Evolutionary conservation across 2,888 invertebrate genomes (phyloP).

Genomic region (Podotricha telesiphe): DNA sequence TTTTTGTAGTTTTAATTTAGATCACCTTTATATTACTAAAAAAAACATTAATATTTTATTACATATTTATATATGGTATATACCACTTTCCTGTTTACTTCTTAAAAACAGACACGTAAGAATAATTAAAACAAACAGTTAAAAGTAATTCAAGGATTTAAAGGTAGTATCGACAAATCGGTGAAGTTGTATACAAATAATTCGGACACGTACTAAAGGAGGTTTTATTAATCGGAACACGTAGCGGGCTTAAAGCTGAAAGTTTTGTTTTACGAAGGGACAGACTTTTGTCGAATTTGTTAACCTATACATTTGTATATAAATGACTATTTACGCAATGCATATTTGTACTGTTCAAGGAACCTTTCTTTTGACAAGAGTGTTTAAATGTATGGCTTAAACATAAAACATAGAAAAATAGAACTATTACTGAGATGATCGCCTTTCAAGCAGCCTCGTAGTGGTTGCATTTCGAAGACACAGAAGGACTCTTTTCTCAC

Average conservation of each 20-base stretch:
- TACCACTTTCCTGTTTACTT: neutral
- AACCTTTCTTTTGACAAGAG: no score
- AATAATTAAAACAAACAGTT: neutral
- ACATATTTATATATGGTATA: neutral
- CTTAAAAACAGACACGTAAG: neutral
- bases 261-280: slow-evolving; percentile 12
- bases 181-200: slow-evolving; percentile 9
- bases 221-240: neutral
- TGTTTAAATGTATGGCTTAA: neutral
- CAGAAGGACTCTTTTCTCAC: no score
- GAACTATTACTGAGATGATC: no score
- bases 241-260: slow-evolving; percentile 4
- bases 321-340: neutral
- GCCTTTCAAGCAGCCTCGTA: no score
- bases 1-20: no score
- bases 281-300: slow-evolving; percentile 10
- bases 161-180: neutral
- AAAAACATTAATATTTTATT: no score
- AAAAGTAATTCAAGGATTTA: neutral
- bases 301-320: neutral
- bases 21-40: no score
- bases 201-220: neutral
- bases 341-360: neutral
- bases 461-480: no score
- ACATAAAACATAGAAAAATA: neutral